Evolutionary conservation across 2,797 vertebrate genomes (phyloP), one percentile per base, ranked within the genome.

Genomic region (Anabas testudineus): DNA sequence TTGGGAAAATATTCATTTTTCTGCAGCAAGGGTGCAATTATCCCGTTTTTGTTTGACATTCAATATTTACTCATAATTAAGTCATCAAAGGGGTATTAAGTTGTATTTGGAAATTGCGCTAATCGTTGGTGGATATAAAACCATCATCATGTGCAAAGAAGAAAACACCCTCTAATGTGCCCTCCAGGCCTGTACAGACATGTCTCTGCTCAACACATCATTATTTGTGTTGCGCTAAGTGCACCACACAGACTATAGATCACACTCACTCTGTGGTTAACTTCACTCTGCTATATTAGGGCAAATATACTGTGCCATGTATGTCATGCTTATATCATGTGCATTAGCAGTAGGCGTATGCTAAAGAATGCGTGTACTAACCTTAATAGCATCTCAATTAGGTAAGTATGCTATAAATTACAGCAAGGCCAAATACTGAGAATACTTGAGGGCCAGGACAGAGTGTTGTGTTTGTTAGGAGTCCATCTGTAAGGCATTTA

Each of bases 401-500:
- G 90, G 81, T 89, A 88, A 89, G 88, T 86, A 91, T 88, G 87
- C 80, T 90, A 87, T 90, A 91, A 91, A 91, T 90, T 91, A 89
- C 87, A 85, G 85, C 88, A 74, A 90, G 87, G 87, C 87, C 87
- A 91, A 91, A 91, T 91, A 90, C 85, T 91, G 85, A 84, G 81
- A 91, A 93, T 92, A 88, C 80, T 88, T 90, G 85, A 88, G 89
- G 88, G 78, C 69, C 73, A 59, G 71, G 73, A 72, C 82, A 83
- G 85, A 90, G 85, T 76, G 86, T 83, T 79, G 84, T 88, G 89
- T 91, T 90, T 92, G 90, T 88, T 86, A 87, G 78, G 87, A 91
- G 88, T 91, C 91, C 91, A 92, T 92, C 91, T 93, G 91, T 87
- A 87, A 91, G 76, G 85, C 85, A 90, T 93, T 92, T 88, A 89